Evolutionary conservation across 2,113 vertebrate species (phyloP).

Genomic region (Callaeas wilsoni): DNA sequence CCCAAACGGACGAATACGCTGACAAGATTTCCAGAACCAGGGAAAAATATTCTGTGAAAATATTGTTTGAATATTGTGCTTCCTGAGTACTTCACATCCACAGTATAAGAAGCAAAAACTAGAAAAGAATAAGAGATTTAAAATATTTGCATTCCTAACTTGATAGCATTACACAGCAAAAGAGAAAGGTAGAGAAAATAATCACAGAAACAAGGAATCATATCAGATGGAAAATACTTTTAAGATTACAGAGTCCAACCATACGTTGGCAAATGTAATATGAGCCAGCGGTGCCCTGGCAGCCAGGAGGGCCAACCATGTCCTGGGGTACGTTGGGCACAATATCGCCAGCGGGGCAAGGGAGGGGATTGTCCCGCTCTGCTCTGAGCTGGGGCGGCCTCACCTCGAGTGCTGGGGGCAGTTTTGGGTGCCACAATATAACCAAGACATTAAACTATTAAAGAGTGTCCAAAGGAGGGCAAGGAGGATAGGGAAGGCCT

Average conservation of each 20-base stretch:
- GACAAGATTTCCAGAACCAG: background rate
- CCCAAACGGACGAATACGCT: background rate
- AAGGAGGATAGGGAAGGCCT: fast-evolving
- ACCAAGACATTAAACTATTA: background rate
- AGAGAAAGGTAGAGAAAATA: background rate
- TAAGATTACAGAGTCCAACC: background rate
- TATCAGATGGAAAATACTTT: background rate
- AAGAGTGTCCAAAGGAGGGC: background rate
- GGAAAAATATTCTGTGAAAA: background rate
- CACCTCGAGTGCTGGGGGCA: background rate
- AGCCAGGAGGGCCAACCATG: fast-evolving
- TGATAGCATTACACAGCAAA: background rate
- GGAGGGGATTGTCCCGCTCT: background rate
- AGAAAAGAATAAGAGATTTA: background rate
- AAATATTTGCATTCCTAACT: background rate
- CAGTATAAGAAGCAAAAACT: background rate
- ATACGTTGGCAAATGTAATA: background rate
- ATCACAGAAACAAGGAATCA: background rate
- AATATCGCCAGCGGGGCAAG: fast-evolving
- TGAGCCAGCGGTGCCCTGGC: background rate
- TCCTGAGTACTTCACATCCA: background rate
- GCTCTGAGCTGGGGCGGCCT: fast-evolving
- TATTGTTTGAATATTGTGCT: background rate
- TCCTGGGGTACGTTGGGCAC: background rate
- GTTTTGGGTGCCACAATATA: fast-evolving